These are phyloP conservation scores for Aplysia californica DNA, from an alignment of 1,140 invertebrate genomes.

Conservation along the genomic window DNA sequence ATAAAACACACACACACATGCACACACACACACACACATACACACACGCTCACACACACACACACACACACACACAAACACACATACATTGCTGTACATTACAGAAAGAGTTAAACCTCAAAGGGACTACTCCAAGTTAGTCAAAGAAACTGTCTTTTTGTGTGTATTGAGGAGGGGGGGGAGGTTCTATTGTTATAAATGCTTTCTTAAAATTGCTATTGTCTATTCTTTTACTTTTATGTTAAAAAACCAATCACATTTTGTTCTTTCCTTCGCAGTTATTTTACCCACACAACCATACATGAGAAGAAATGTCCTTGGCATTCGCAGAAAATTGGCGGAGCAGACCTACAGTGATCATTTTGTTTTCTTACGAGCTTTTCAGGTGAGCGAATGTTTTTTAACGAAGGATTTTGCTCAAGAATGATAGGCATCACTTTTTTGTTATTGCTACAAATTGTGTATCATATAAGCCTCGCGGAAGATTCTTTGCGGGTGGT, in stretches of 20 bases:
- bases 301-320: constrained; percentile 74
- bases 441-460: no score
- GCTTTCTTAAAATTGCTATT: not conserved
- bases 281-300: constrained; percentile 78
- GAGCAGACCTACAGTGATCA: constrained; percentile 90
- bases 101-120: no score
- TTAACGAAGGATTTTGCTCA: not conserved
- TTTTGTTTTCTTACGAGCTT: constrained; percentile 85
- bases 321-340: constrained; percentile 78
- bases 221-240: not conserved
- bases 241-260: no score
- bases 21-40: no score
- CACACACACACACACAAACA: no score
- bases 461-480: not conserved
- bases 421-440: not conserved
- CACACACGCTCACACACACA: no score
- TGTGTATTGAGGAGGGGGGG: no score
- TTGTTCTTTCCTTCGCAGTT: constrained; percentile 72
- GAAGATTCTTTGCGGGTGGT: not conserved
- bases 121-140: no score
- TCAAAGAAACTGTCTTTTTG: no score
- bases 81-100: no score
- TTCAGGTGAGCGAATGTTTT: constrained; percentile 80
- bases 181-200: no score
- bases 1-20: no score